Conservation (phyloP, 2,888 invertebrate genomes). For the Dasysyrphus tricinctus region DNA sequence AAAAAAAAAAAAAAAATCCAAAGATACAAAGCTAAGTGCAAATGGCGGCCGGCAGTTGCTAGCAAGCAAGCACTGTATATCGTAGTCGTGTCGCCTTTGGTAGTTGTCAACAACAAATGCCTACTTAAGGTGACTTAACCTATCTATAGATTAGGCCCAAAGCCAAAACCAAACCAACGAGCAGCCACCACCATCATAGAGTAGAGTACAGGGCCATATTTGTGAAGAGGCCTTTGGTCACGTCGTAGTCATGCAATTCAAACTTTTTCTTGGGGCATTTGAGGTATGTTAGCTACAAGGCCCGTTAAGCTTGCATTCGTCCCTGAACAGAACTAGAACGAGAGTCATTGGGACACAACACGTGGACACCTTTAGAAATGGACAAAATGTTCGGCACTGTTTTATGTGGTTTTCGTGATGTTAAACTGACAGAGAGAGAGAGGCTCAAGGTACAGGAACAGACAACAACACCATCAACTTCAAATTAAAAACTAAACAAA, state of each 20-base stretch:
- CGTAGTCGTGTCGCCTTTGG: constrained; percentile 58
- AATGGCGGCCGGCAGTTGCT: constrained; percentile 73
- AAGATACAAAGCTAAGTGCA: constrained; percentile 64
- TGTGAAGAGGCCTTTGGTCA: background rate
- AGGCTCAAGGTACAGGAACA: constrained; percentile 3
- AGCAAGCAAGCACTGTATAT: background rate
- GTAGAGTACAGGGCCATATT: constrained; percentile 6
- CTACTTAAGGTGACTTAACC: constrained; percentile 75
- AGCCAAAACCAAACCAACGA: constrained; percentile 70
- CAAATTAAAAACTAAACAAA: background rate
- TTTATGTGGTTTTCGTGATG: constrained; percentile 75
- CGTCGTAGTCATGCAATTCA: background rate
- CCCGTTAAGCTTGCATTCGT: background rate
- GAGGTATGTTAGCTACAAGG: background rate
- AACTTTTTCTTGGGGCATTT: background rate
- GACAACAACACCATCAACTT: constrained; percentile 7
- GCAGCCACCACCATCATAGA: constrained; percentile 55
- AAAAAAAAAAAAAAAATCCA: constrained; percentile 4
- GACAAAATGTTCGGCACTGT: constrained; percentile 75
- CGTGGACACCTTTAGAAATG: constrained; percentile 48
- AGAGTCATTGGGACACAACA: constrained; percentile 19
- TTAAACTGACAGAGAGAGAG: constrained; percentile 54
- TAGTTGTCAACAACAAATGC: constrained; percentile 75
- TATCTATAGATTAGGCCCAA: constrained; percentile 71
- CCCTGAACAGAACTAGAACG: constrained; percentile 18